A percentile compares a stretch with the other conserved stretches of the same genome.
Conservation (phyloP, 2,888 invertebrate genomes). For the Eupelmus urozonus region DNA sequence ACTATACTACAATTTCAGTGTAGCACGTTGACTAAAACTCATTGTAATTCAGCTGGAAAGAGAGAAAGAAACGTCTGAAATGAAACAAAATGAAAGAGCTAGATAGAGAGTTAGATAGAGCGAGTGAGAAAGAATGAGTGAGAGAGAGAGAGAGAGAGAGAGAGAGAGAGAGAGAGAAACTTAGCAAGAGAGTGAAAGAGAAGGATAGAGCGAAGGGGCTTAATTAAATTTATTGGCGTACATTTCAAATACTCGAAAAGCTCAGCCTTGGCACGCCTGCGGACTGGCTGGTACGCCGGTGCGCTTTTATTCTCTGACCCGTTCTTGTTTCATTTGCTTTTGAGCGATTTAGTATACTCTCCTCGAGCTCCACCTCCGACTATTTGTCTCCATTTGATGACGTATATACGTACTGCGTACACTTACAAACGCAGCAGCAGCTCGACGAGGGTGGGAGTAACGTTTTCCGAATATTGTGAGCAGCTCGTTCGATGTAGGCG, state of each 20-base stretch:
- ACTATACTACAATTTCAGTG: slow-evolving; percentile 3
- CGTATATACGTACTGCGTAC: too few species aligned
- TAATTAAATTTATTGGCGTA: slow-evolving; percentile 54
- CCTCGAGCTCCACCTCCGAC: background rate
- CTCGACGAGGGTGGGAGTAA: background rate
- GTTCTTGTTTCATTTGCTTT: slow-evolving; percentile 38
- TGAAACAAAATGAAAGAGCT: background rate
- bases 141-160: background rate
- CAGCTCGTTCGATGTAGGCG: too few species aligned
- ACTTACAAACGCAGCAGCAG: background rate
- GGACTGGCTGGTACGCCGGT: background rate
- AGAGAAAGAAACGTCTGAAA: background rate
- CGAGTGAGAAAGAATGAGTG: too few species aligned
- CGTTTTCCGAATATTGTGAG: background rate
- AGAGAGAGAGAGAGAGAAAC: background rate
- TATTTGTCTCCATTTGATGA: background rate
- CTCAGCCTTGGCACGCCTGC: background rate
- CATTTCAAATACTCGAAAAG: slow-evolving; percentile 45
- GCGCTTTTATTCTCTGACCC: background rate
- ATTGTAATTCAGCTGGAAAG: slow-evolving; percentile 42
- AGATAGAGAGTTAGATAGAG: background rate
- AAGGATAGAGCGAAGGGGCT: slow-evolving; percentile 19
- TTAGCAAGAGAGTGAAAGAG: background rate
- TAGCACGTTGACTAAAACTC: slow-evolving; percentile 22
- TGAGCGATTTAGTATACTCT: slow-evolving; percentile 7